Evolutionary conservation across 1,140 invertebrate species (phyloP), one percentile per base, ranked within the genome.

Genomic region (Hydropsyche tenuis): DNA sequence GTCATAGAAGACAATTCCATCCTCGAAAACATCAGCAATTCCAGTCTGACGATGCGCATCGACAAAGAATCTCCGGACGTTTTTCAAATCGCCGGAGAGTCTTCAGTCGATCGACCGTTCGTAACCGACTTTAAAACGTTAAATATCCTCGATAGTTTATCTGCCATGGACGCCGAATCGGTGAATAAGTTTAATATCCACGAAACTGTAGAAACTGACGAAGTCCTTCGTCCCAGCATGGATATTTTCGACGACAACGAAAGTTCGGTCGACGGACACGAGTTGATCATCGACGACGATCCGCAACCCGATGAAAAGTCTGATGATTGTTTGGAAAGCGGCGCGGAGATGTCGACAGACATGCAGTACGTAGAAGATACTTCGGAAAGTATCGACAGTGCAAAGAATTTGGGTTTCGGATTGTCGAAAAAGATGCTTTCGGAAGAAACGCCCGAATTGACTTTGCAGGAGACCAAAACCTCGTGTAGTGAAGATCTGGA

Each of bases 191-290:
- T 76, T 18, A 66, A 76, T 18, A 43, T 72, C 7, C 68, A 74
- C 53, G 71, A 76, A 37, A 83, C 84, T 75, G 85, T 85, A 73
- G 68, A 70, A 16, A 82, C 84, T 11, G 81, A 81, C 25, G 84
- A 84, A 73, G 85, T 86, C 30, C 74, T 86, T 9, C 85, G 83
- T 9, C 84, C 84, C 42, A 83, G 83, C 66, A 82, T 86, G 6
- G 81, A 83, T 70, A 85, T 86, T 66, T 86, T 86, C 78, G 85
- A 86, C 72, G 84, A 85, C 56, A 84, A 84, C 79, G 83, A 85
- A 25, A 85, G 85, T 71, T 85, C 85, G 0, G 83, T 84, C 75
- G 85, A 86, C 78, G 85, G 81, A 18, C 80, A 84, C 78, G 85
- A 85, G 48, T 79, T 86, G 12, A 82, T 86, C 9, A 86, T 86